These are phyloP conservation scores for Ascaphus truei DNA, from an alignment of 2,113 vertebrate species.

Conservation along the genomic window DNA sequence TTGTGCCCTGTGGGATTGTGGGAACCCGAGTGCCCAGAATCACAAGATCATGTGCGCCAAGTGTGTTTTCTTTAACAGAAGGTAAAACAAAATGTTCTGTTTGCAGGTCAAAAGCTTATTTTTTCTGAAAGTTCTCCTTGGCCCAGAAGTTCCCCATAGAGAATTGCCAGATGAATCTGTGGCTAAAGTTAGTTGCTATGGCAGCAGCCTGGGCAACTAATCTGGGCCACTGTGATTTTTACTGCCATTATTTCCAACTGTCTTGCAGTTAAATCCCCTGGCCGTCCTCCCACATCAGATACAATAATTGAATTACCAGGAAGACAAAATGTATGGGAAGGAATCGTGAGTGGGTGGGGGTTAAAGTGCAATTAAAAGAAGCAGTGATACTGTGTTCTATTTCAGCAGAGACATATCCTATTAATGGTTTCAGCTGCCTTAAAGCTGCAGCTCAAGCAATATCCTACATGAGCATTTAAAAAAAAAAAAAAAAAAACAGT, in stretches of 20 bases:
- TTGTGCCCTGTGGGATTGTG: too few relatives aligned
- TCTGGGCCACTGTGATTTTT: neutral
- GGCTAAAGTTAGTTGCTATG: slow-evolving; percentile 17
- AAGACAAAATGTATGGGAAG: slow-evolving; percentile 14
- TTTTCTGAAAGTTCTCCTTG: neutral
- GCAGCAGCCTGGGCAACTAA: slow-evolving; percentile 16
- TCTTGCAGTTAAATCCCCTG: slow-evolving; percentile 20
- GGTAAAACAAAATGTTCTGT: neutral
- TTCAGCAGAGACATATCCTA: neutral
- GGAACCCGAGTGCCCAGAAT: too few relatives aligned
- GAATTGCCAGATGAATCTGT: neutral
- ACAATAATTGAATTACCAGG: slow-evolving; percentile 26
- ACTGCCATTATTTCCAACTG: slow-evolving; percentile 4
- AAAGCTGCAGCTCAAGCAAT: too few relatives aligned
- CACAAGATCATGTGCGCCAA: too few relatives aligned
- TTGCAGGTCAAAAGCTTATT: neutral
- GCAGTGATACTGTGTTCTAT: neutral
- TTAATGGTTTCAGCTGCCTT: too few relatives aligned
- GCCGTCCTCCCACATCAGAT: slow-evolving; percentile 23
- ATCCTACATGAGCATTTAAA: too few relatives aligned
- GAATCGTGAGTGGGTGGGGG: neutral
- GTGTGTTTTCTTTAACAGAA: too few relatives aligned
- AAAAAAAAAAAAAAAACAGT: too few relatives aligned
- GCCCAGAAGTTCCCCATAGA: neutral
- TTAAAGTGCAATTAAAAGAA: neutral